Conservation (phyloP, 2,113 vertebrate species). For the Perca schrenkii region DNA sequence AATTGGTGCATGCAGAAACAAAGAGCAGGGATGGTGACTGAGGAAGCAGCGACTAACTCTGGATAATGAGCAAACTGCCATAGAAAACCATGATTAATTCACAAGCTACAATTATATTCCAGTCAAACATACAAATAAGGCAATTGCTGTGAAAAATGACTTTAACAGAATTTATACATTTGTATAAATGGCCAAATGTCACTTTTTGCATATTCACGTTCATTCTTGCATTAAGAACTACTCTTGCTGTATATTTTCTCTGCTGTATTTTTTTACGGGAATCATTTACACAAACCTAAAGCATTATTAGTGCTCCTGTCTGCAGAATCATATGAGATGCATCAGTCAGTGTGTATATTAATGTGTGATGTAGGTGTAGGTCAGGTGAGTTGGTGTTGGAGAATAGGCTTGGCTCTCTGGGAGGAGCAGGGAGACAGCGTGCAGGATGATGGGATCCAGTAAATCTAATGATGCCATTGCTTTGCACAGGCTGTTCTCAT, state of each 20-base stretch:
- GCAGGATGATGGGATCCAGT: background rate
- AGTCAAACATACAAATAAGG: background rate
- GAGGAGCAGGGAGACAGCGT: background rate
- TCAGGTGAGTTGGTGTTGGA: background rate
- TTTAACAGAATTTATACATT: background rate
- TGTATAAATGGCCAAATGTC: slow-evolving; percentile 1
- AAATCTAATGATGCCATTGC: background rate
- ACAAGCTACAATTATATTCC: background rate
- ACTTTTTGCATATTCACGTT: background rate
- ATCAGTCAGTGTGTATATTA: background rate
- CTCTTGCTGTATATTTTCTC: background rate
- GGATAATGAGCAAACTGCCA: too few species aligned
- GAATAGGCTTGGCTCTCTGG: background rate
- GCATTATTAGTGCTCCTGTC: background rate
- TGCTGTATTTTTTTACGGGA: background rate
- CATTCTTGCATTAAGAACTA: background rate
- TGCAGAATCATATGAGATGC: background rate
- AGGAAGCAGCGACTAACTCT: too few species aligned
- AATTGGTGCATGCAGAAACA: too few species aligned
- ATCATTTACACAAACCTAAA: background rate
- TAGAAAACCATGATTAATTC: too few species aligned
- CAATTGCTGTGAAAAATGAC: background rate
- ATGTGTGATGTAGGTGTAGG: background rate
- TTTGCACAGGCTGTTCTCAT: too few species aligned
- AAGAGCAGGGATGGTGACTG: too few species aligned